Evolutionary conservation across 2,113 vertebrate genomes (phyloP).

Genomic region (Chionodraco myersi): DNA sequence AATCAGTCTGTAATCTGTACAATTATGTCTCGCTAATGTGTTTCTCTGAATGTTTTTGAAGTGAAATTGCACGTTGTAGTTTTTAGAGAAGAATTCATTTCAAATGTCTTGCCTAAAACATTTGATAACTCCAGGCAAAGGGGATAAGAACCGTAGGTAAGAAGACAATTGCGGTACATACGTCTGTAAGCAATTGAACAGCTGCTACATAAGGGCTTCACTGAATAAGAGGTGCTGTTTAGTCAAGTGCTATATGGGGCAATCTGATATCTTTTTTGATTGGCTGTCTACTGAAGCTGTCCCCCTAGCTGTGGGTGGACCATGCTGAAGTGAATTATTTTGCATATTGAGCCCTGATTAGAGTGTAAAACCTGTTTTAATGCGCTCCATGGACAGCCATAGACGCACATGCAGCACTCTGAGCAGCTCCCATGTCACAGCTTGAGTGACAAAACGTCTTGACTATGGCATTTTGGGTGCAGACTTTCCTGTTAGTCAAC

Average conservation of each 20-base stretch:
- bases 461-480: constrained; percentile 52
- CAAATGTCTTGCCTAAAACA: not conserved
- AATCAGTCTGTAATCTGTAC: not conserved
- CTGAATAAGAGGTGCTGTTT: not conserved
- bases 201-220: not conserved
- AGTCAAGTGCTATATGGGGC: not conserved
- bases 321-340: constrained; percentile 39
- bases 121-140: not conserved
- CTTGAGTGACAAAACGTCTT: not conserved
- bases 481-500: constrained; percentile 35
- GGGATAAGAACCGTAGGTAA: not conserved
- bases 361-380: constrained; percentile 29
- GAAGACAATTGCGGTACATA: not conserved
- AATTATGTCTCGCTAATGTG: not conserved
- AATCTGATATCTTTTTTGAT: not conserved
- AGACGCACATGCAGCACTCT: constrained; percentile 6
- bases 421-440: constrained; percentile 1
- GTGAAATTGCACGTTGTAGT: no score
- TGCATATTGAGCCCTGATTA: constrained; percentile 72
- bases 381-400: not conserved
- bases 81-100: not conserved
- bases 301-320: constrained; percentile 32
- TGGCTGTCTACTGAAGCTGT: not conserved
- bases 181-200: not conserved
- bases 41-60: not conserved